Conservation (phyloP, 37 sponge, comb jelly and placozoan species). For the Spongilla lacustris region DNA sequence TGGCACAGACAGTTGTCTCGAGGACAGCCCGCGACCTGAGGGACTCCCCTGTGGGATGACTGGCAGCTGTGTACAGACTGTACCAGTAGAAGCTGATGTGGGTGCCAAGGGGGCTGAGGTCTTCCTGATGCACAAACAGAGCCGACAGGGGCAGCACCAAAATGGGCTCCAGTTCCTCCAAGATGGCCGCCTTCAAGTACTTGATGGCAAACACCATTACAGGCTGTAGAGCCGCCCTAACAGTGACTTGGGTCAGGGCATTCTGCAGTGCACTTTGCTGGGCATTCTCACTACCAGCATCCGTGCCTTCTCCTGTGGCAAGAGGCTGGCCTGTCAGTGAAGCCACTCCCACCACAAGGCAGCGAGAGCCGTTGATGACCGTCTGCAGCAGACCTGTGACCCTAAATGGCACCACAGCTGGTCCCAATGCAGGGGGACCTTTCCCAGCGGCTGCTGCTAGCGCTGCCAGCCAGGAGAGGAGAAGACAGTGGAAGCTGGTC, state of each 20-base stretch:
- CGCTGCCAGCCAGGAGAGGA: constrained; percentile 49
- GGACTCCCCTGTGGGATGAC: constrained; percentile 23
- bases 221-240: neutral
- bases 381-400: constrained; percentile 46
- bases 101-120: constrained; percentile 33
- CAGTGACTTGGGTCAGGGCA: neutral
- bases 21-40: constrained; percentile 4
- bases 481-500: constrained; percentile 25
- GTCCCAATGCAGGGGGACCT: neutral
- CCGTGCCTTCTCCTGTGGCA: neutral
- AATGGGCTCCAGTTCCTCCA: constrained; percentile 8
- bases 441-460: neutral
- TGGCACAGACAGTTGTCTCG: constrained; percentile 26
- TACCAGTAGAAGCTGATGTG: constrained; percentile 76
- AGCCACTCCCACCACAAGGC: constrained; percentile 34
- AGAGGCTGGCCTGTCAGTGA: neutral
- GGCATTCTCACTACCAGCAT: neutral
- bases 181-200: neutral
- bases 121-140: constrained; percentile 41
- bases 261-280: neutral
- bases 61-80: constrained; percentile 27
- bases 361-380: constrained; percentile 23
- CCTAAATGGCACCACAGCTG: constrained; percentile 33
- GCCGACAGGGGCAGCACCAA: constrained; percentile 4
- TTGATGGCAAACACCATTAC: neutral